A percentile compares a stretch with the other conserved stretches of the same genome.
Conservation (phyloP, 2,113 vertebrate genomes). For the Nerophis lumbriciformis region DNA sequence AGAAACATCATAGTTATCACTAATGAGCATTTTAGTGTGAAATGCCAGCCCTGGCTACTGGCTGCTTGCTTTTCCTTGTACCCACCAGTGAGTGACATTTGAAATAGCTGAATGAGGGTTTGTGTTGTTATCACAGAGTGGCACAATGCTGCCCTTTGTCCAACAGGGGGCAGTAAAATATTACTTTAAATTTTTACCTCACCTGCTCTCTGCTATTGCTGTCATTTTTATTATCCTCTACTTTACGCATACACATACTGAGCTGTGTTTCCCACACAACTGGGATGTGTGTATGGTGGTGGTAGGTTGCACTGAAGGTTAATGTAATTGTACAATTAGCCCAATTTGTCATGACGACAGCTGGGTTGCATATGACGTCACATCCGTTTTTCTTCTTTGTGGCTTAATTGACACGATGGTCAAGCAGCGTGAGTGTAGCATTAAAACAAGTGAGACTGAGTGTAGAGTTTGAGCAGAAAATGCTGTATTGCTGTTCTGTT, state of each 20-base stretch:
- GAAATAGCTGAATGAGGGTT: conserved; percentile 34
- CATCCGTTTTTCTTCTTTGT: too few species aligned
- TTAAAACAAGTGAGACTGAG: too few species aligned
- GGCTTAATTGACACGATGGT: too few species aligned
- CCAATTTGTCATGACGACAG: too few species aligned
- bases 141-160: not conserved
- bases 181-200: not conserved
- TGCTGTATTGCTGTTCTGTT: too few species aligned
- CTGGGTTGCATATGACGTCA: too few species aligned
- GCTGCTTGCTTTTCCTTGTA: conserved; percentile 5
- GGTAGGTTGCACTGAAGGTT: not conserved
- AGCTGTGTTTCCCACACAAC: not conserved
- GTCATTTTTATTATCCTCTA: not conserved
- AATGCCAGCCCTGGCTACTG: conserved; percentile 67
- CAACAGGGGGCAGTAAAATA: conserved; percentile 51
- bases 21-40: conserved; percentile 51
- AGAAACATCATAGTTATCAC: conserved; percentile 60
- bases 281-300: not conserved
- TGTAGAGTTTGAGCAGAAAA: too few species aligned
- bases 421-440: too few species aligned
- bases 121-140: conserved; percentile 13
- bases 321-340: too few species aligned
- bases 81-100: conserved; percentile 53
- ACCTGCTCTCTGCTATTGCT: not conserved
- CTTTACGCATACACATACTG: too few species aligned